These are phyloP conservation scores for Porites cylindrica DNA, from an alignment of 92 coral and sea anemone genomes.

Conservation along the genomic window DNA sequence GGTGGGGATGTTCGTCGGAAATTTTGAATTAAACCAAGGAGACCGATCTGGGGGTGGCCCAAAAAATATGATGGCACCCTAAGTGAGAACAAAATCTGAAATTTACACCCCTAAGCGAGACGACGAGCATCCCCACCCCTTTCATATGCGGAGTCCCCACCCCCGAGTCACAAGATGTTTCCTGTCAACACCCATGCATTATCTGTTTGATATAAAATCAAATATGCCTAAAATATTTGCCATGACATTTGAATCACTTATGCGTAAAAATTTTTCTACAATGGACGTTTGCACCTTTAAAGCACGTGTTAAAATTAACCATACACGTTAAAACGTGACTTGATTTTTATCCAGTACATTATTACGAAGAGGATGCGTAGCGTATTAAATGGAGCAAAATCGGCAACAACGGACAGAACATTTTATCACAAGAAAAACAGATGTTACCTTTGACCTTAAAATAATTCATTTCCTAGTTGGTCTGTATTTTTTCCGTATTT, in stretches of 20 bases:
- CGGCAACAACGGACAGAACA: no score
- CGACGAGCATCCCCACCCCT: no score
- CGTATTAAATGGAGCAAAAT: background rate
- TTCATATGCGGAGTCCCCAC: no score
- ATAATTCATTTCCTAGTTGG: background rate
- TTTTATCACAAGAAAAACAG: background rate
- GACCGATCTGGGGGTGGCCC: no score
- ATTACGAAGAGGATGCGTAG: background rate
- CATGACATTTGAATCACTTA: no score
- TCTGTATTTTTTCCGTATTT: background rate
- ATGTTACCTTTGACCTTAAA: background rate
- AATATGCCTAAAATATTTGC: background rate
- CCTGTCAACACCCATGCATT: background rate
- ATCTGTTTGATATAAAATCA: background rate
- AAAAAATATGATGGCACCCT: no score
- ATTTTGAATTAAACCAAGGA: no score
- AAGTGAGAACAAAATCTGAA: no score
- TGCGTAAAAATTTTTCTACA: no score
- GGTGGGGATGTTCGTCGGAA: no score
- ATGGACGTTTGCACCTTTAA: background rate
- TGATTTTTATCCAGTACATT: background rate
- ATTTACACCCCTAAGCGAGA: no score
- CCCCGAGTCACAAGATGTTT: background rate
- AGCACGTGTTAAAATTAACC: conserved; percentile 4
- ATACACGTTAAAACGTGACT: background rate